phyloP scores from a whole-genome alignment of 2,113 vertebrate genomes.

The Grammatotria lemairii region DNA sequence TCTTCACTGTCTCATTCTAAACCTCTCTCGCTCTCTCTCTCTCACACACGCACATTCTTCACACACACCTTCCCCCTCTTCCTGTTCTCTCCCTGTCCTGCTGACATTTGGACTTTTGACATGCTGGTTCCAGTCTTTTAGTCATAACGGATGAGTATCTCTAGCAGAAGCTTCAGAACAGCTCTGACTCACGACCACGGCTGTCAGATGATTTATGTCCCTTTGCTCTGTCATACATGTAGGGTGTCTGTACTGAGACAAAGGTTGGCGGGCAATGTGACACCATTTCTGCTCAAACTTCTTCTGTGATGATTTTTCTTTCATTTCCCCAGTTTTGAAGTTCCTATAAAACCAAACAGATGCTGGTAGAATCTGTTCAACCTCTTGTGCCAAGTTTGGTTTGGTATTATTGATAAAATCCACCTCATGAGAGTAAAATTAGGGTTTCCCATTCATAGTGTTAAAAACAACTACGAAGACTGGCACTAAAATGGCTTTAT shows the following conservation, averaged over 20 bases:
- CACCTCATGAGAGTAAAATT: background rate
- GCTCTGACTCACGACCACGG: slow-evolving; percentile 39
- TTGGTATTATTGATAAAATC: background rate
- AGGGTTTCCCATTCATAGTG: background rate
- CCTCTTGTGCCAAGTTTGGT: background rate
- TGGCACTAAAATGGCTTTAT: background rate
- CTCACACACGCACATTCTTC: background rate
- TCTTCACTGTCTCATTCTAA: background rate
- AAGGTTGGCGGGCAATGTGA: slow-evolving; percentile 4
- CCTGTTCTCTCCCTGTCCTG: background rate
- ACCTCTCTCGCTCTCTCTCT: background rate
- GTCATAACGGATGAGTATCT: slow-evolving; percentile 54
- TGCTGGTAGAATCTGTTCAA: slow-evolving; percentile 13
- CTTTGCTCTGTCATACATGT: slow-evolving; percentile 39
- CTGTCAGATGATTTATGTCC: slow-evolving; percentile 42
- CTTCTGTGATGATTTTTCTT: background rate
- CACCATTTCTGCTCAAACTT: background rate
- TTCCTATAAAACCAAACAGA: slow-evolving; percentile 5
- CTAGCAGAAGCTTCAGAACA: slow-evolving; percentile 31
- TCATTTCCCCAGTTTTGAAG: background rate
- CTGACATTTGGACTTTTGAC: slow-evolving; percentile 55
- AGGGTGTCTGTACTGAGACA: background rate
- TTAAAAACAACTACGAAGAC: background rate
- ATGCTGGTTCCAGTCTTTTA: slow-evolving; percentile 40
- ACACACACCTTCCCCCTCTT: background rate